Evolutionary conservation across 2,113 vertebrate genomes (phyloP).

Genomic region (Casuarius casuarius): DNA sequence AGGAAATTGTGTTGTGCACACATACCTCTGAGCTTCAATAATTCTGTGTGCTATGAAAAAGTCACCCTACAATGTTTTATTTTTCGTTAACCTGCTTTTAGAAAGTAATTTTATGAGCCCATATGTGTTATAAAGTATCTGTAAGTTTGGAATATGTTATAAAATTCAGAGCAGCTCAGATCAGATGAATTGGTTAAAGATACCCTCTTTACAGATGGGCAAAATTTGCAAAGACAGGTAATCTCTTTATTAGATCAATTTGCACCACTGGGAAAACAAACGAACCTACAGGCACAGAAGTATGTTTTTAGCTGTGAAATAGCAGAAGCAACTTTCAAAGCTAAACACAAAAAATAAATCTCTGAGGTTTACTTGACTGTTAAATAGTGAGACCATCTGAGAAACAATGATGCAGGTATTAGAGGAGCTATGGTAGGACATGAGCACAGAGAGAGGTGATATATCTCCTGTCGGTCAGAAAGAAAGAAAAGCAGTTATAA

Average conservation of each 20-base stretch:
- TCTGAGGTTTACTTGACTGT: background rate
- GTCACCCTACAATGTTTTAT: background rate
- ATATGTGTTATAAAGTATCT: background rate
- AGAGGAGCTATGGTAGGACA: background rate
- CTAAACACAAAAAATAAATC: background rate
- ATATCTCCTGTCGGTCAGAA: background rate
- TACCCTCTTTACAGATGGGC: background rate
- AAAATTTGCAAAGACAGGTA: background rate
- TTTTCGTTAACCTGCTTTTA: background rate
- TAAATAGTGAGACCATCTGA: background rate
- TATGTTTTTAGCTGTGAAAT: background rate
- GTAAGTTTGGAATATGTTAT: background rate
- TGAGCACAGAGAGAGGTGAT: background rate
- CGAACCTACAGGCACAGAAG: background rate
- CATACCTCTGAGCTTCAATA: background rate
- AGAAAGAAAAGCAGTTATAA: background rate
- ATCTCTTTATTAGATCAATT: background rate
- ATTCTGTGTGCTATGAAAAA: background rate
- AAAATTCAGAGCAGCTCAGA: background rate
- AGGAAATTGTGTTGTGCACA: background rate
- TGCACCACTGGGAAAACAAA: background rate
- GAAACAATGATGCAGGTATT: background rate
- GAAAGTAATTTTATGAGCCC: background rate
- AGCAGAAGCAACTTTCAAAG: background rate
- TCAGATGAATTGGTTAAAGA: background rate